These are phyloP conservation scores for Hipparchia sbordonii DNA, from an alignment of 2,888 invertebrate species.

Conservation along the genomic window DNA sequence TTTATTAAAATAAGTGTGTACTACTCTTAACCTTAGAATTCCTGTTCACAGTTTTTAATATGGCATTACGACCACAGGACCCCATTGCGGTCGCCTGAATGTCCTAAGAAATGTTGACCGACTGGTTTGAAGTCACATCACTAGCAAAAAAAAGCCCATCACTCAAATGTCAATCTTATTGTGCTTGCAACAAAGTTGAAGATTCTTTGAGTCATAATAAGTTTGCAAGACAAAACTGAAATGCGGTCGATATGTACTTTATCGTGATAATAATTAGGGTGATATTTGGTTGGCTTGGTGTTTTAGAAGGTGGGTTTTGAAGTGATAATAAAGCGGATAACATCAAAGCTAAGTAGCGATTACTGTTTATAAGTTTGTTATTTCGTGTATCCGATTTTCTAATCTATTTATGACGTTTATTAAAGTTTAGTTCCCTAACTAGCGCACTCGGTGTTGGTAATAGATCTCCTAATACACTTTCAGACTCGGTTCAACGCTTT, in stretches of 20 bases:
- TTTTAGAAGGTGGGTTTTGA: constrained; percentile 16
- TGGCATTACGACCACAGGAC: constrained; percentile 43
- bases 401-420: constrained; percentile 13
- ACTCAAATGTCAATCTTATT: not conserved
- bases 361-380: constrained; percentile 19
- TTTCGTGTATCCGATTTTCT: constrained; percentile 18
- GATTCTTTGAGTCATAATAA: not conserved
- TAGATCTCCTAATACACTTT: not conserved
- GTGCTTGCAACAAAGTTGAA: not conserved
- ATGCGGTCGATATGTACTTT: not conserved
- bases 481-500: too few relatives aligned
- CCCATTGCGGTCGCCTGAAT: constrained; percentile 47
- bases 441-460: not conserved
- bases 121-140: constrained; percentile 45
- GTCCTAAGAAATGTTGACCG: constrained; percentile 52
- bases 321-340: constrained; percentile 28
- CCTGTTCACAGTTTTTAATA: constrained; percentile 36
- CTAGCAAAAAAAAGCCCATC: constrained; percentile 24
- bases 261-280: not conserved
- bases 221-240: not conserved
- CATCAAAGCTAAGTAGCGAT: constrained; percentile 29
- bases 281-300: not conserved
- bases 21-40: constrained; percentile 11
- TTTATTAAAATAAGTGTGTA: not conserved
- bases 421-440: not conserved